These are phyloP conservation scores for Xenopus laevis DNA, from an alignment of 2,113 vertebrate genomes.

Conservation along the genomic window DNA sequence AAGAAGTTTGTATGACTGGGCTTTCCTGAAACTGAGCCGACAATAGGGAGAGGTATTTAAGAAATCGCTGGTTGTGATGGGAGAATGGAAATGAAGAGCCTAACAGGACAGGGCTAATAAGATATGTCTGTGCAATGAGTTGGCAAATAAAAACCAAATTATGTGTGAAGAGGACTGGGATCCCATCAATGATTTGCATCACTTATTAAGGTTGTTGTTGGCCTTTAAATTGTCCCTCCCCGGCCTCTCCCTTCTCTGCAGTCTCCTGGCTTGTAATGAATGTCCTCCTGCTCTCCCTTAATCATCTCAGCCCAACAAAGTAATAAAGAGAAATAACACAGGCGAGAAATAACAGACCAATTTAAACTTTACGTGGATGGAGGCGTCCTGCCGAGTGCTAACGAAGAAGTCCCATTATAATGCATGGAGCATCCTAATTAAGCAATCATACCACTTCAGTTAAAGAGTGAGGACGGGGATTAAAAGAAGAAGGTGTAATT, in stretches of 20 bases:
- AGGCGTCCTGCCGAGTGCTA: conserved; percentile 56
- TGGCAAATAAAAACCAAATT: background rate
- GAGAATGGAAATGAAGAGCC: no score
- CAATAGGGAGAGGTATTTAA: no score
- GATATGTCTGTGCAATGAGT: background rate
- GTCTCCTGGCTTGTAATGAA: conserved; percentile 54
- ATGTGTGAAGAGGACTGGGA: background rate
- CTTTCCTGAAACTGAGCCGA: no score
- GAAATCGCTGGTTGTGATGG: no score
- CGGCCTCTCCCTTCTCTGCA: conserved; percentile 37
- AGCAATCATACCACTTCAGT: conserved; percentile 76
- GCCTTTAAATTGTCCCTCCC: conserved; percentile 16
- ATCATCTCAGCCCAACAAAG: conserved; percentile 48
- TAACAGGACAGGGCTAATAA: background rate
- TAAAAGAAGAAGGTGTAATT: conserved; percentile 80
- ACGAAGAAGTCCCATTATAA: conserved; percentile 55
- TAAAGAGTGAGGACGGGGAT: conserved; percentile 65
- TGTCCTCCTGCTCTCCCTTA: conserved; percentile 53
- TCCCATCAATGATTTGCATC: background rate
- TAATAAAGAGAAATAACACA: background rate
- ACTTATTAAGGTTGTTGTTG: background rate
- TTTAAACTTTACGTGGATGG: conserved; percentile 53
- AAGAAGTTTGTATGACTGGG: no score
- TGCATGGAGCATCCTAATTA: conserved; percentile 69
- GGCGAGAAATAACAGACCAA: conserved; percentile 52